phyloP scores from a whole-genome alignment of 2,797 vertebrate genomes.

The Thamnophis elegans region DNA sequence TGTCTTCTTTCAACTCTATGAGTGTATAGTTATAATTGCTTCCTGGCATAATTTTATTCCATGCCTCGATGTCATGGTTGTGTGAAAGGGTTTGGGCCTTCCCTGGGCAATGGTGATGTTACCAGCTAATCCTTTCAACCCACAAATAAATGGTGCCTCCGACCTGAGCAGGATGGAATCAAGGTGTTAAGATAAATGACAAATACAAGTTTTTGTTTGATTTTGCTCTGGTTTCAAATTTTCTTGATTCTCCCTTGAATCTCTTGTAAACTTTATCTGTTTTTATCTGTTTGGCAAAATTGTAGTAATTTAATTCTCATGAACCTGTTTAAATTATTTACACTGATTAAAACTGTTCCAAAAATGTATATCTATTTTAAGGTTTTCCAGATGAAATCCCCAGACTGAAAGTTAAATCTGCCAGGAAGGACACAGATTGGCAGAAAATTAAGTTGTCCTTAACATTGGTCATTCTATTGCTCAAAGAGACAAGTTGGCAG shows the following conservation, averaged over 20 bases:
- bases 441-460: not conserved
- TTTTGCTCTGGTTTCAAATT: not conserved
- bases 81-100: not conserved
- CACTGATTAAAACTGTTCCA: not conserved
- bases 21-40: not conserved
- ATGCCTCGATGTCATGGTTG: not conserved
- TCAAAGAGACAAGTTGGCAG: not conserved
- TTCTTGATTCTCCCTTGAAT: not conserved
- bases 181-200: not conserved
- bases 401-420: not conserved
- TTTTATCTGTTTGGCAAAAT: not conserved
- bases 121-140: not conserved
- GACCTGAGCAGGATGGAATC: not conserved
- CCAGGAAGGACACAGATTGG: not conserved
- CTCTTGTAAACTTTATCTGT: not conserved
- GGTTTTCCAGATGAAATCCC: not conserved
- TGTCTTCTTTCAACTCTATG: not conserved
- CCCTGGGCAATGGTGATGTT: not conserved
- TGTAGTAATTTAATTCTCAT: not conserved
- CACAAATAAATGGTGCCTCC: not conserved
- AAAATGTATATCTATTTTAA: not conserved
- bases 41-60: not conserved
- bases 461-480: not conserved
- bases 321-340: not conserved
- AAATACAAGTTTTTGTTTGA: not conserved